Percentiles rank a stretch among this genome's conserved stretches.
Conservation (phyloP, 2,113 vertebrate genomes). For the Xyliphius kryptos region DNA sequence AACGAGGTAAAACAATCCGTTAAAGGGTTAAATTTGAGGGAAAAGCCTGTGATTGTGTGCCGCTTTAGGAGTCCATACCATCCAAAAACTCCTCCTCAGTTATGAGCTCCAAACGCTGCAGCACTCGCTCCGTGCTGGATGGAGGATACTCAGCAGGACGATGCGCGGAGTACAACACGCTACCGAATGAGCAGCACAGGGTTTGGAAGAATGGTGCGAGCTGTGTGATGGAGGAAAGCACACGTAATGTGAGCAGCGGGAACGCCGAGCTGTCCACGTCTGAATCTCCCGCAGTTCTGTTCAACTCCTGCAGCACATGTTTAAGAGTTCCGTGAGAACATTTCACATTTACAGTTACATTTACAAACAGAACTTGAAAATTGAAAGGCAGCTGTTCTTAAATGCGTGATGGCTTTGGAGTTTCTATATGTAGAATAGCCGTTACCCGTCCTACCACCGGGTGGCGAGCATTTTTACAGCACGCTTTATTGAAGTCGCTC, state of each 20-base stretch:
- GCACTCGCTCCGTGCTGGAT: constrained; percentile 49
- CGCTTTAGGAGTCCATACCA: constrained; percentile 63
- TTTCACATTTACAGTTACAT: too few relatives aligned
- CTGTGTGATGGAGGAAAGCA: constrained; percentile 74
- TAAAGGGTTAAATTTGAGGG: too few relatives aligned
- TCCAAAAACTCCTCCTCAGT: constrained; percentile 85
- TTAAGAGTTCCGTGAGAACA: too few relatives aligned
- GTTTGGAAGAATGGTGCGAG: constrained; percentile 80
- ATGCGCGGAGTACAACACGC: constrained; percentile 8
- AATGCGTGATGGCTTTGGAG: too few relatives aligned
- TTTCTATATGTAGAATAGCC: too few relatives aligned
- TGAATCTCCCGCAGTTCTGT: constrained; percentile 54
- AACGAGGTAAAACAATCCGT: too few relatives aligned
- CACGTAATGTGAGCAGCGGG: constrained; percentile 74
- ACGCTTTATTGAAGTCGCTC: too few relatives aligned
- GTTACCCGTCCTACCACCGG: too few relatives aligned
- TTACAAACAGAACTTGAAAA: too few relatives aligned
- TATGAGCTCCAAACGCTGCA: constrained; percentile 75
- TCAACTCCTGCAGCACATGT: constrained; percentile 50
- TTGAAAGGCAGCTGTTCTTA: too few relatives aligned
- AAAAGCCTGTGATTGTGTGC: not conserved
- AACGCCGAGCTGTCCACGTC: constrained; percentile 58
- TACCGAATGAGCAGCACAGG: constrained; percentile 77
- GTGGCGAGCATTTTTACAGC: too few relatives aligned
- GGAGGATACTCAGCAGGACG: constrained; percentile 46